Evolutionary conservation across 1,140 invertebrate genomes (phyloP), one percentile per base, ranked within the genome.

Genomic region (Drosophila sp.): DNA sequence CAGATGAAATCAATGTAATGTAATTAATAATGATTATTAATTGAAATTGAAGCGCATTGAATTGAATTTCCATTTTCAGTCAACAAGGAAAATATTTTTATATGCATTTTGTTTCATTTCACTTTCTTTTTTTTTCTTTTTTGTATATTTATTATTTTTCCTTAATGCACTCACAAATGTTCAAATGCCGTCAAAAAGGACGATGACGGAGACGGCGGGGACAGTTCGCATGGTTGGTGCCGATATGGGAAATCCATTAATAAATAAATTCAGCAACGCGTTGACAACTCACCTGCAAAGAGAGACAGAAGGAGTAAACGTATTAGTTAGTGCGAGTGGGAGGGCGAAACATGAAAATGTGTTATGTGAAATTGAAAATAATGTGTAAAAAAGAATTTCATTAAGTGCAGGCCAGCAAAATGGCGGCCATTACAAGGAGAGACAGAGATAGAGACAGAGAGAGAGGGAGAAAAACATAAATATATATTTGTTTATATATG

Each of bases 351-450:
- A 64, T 59, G 32, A 11, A 53, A 63, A 64, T 53, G 70, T 59
- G 50, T 34, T 43, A 43, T 46, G 36, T 59, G 41, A 51, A 63
- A 70, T 53, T 16, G 46, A 71, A 72, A 65, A 57, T 46, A 48
- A 48, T 46, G 34, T 8, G 29, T 56, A 46, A 67, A 54, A 69
- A 53, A 67, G 78, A 78, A 86, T 89, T 86, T 86, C 78, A 86
- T 87, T 86, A 86, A 86, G 83, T 87, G 83, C 79, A 79, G 83
- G 66, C 57, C 78, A 41, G 65, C 75, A 86, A 86, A 87, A 87
- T 87, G 82, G 82, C 83, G 83, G 63, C 70, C 82, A 78, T 59
- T 72, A 67, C 38, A 14, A n/a, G 9, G 41, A 11, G 3, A 56
- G 34, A 64, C 50, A 71, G 21, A 48, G 13, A 57, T 38, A 75